These are phyloP conservation scores for Phylloscopus trochiloides DNA, from an alignment of 2,113 vertebrate genomes.

Conservation along the genomic window DNA sequence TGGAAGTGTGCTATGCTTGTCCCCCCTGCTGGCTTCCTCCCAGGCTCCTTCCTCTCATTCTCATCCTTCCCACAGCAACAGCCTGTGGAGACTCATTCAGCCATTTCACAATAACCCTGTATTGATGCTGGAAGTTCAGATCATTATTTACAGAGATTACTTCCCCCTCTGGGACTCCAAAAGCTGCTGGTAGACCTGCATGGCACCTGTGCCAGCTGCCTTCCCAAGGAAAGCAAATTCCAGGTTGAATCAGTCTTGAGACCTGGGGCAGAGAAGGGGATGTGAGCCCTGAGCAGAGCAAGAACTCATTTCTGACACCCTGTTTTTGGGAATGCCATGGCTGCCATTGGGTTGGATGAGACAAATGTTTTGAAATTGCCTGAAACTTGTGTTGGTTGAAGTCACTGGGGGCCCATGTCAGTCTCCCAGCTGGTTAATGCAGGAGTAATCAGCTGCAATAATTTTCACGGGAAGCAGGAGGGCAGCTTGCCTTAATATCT, in stretches of 20 bases:
- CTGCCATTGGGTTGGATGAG: neutral
- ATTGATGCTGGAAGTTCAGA: neutral
- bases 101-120: neutral
- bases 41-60: neutral
- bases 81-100: neutral
- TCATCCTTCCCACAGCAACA: neutral
- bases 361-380: neutral
- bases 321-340: neutral
- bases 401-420: neutral
- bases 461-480: neutral
- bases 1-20: neutral
- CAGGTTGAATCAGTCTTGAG: neutral
- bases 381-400: neutral
- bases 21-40: neutral
- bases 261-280: neutral
- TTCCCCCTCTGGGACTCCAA: neutral
- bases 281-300: neutral
- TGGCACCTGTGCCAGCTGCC: neutral
- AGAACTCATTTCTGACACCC: accelerated
- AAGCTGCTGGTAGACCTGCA: neutral
- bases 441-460: neutral
- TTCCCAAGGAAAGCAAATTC: neutral
- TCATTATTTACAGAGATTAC: neutral
- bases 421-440: neutral
- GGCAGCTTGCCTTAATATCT: neutral